Conservation (phyloP, 2,797 vertebrate genomes). For the Pristis pectinata region DNA sequence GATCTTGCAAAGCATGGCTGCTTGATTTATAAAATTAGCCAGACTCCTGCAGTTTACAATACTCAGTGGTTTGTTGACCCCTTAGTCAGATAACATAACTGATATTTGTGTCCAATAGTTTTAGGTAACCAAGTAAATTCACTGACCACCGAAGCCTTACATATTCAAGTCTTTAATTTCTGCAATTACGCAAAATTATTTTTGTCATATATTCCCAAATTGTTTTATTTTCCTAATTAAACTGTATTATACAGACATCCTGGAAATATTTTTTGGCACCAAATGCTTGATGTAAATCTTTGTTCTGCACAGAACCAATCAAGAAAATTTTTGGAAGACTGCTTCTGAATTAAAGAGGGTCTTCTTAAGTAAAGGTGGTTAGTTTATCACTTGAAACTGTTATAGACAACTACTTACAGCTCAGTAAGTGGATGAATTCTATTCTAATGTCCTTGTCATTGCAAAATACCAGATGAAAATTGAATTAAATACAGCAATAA, state of each 20-base stretch:
- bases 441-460: neutral
- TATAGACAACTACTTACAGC: neutral
- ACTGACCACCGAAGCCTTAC: neutral
- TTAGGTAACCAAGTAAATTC: neutral
- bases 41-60: neutral
- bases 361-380: neutral
- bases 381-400: neutral
- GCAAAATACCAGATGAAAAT: too few relatives aligned
- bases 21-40: slow-evolving; percentile 19
- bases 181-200: neutral
- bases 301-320: neutral
- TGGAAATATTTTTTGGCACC: too few relatives aligned
- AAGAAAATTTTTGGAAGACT: neutral
- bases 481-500: too few relatives aligned
- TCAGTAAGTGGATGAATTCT: neutral
- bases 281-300: too few relatives aligned
- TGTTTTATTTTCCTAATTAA: neutral
- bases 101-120: slow-evolving; percentile 8
- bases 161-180: neutral
- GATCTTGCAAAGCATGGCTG: slow-evolving; percentile 16
- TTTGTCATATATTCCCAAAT: neutral
- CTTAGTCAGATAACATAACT: neutral
- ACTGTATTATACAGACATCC: neutral
- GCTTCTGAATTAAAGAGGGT: neutral
- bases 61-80: neutral